Evolutionary conservation across 2,797 vertebrate genomes (phyloP), one percentile per base, ranked within the genome.

Genomic region (Psittacula echo): DNA sequence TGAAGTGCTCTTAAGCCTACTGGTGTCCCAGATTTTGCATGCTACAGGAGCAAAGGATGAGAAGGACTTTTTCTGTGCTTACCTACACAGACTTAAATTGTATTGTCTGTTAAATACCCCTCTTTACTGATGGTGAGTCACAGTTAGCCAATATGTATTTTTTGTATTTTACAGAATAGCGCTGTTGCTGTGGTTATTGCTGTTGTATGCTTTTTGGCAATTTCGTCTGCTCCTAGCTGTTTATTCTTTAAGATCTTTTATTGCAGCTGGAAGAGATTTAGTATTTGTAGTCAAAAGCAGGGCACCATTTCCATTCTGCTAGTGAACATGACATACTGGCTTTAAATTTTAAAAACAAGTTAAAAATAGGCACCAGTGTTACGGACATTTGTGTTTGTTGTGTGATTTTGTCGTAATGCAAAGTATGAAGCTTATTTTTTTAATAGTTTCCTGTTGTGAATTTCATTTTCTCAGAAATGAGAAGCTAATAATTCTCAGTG

Each of bases 391-490:
- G 66, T 92, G 73, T 93, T 93, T 88, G 76, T 80, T 91, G 41
- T 90, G 64, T 71, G 87, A 94, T 96, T 91, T 71, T 80, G 94
- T 96, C 8, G 5, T 74, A 90, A 94, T 79, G 71, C 71, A 88
- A 96, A 94, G 73, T 88, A 96, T 91, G 91, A 96, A 90, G 56
- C 29, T 93, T 93, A 50, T 90, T 93, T 94, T 95, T 95, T 76
- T 86, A 84, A 66, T 67, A 72, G 87, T 90, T 96, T 96, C 95
- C 93, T 96, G 92, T 96, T 96, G 79, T 94, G 94, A 88, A 82
- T 96, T 91, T 94, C 60, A 67, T 94, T 95, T 96, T 95, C 94
- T 93, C 77, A 88, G 94, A 96, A 95, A 93, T 76, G 64, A 76
- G 60, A 92, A 29, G 29, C 80, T 96, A 92, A 87, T 96, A 95